A percentile compares a stretch with the other conserved stretches of the same genome.
Conservation (phyloP, 2,113 vertebrate species). For the Perca fluviatilis region DNA sequence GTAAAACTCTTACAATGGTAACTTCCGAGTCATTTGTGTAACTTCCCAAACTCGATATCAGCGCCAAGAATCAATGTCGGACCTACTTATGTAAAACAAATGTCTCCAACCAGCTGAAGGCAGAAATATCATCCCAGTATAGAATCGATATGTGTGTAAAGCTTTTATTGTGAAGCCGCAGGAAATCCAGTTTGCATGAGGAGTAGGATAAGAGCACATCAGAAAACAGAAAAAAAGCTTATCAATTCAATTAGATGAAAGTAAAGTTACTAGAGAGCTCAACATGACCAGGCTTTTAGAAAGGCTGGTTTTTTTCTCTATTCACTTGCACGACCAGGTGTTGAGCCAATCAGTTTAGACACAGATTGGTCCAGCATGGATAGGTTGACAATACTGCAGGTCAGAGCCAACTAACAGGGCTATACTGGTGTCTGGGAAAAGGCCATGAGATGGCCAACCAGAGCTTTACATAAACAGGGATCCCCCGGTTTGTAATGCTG, state of each 20-base stretch:
- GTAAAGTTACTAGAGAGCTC: not conserved
- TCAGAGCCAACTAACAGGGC: constrained; percentile 7
- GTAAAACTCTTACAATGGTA: too few relatives aligned
- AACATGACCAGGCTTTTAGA: not conserved
- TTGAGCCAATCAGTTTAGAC: not conserved
- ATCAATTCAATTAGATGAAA: not conserved
- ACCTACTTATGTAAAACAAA: not conserved
- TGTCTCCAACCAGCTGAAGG: not conserved
- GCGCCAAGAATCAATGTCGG: not conserved
- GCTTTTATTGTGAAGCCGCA: constrained; percentile 5
- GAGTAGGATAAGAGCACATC: not conserved
- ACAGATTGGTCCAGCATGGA: not conserved
- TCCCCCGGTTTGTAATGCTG: constrained; percentile 8
- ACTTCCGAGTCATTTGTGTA: not conserved
- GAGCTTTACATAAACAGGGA: constrained; percentile 1
- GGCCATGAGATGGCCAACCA: not conserved
- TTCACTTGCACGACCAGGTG: not conserved
- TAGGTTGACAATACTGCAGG: not conserved
- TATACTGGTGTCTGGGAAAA: not conserved
- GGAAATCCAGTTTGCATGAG: not conserved
- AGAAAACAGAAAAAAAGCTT: not conserved
- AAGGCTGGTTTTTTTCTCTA: not conserved
- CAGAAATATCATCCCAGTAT: not conserved
- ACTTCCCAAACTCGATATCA: not conserved
- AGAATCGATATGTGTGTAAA: not conserved